Conservation (phyloP, 1,140 invertebrate genomes). For the Diachasmimorpha longicaudata region DNA sequence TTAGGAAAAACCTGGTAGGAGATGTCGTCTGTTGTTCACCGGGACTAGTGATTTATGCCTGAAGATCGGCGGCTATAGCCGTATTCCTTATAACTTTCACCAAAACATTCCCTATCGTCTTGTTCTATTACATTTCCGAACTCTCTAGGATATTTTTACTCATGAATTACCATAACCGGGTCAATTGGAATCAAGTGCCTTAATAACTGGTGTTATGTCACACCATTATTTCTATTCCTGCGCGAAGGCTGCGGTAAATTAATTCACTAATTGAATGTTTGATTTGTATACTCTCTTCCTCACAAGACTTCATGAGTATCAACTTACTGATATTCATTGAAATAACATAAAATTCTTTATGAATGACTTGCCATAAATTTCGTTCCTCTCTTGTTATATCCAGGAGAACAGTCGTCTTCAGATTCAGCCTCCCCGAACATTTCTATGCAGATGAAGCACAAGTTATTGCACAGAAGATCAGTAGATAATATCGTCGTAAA, state of each 20-base stretch:
- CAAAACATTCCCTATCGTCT: no score
- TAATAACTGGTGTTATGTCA: neutral
- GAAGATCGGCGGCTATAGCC: no score
- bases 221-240: neutral
- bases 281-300: neutral
- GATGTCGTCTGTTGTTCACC: no score
- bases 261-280: neutral
- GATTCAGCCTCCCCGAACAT: constrained; percentile 50
- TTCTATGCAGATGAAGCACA: constrained; percentile 40
- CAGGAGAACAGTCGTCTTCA: constrained; percentile 49
- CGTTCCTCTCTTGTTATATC: neutral
- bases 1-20: no score
- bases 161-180: neutral
- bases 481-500: constrained; percentile 51
- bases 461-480: constrained; percentile 50
- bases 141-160: neutral
- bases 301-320: no score
- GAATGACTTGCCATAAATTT: neutral
- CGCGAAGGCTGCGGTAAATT: neutral
- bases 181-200: neutral
- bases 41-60: no score
- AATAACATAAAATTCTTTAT: no score
- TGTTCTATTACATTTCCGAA: no score
- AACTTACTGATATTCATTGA: no score
- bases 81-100: no score